Conservation (phyloP, 1,140 invertebrate genomes). For the Agrypnia vestita region DNA sequence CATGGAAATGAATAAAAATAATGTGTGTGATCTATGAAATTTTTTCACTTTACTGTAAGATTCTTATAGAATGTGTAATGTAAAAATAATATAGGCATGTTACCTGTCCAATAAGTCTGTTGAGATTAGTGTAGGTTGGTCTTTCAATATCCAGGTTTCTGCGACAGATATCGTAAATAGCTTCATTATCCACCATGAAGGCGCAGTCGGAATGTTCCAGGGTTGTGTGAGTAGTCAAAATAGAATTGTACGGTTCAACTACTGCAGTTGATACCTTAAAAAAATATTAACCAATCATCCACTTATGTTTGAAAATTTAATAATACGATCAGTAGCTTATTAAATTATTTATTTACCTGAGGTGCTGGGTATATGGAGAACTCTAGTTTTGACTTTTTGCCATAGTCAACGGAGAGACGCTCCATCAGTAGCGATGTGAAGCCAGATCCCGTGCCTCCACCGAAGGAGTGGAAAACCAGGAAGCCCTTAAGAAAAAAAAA, state of each 20-base stretch:
- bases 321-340: background rate
- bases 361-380: conserved; percentile 92
- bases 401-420: conserved; percentile 85
- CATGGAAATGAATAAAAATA: too few relatives aligned
- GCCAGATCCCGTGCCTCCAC: conserved; percentile 89
- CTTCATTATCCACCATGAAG: conserved; percentile 93
- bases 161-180: conserved; percentile 92
- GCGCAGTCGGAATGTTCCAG: conserved; percentile 87
- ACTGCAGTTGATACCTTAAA: conserved; percentile 83
- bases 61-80: too few relatives aligned
- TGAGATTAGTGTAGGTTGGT: conserved; percentile 86
- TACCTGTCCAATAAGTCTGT: conserved; percentile 87
- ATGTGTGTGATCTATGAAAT: too few relatives aligned
- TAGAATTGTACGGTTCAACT: conserved; percentile 90
- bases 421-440: conserved; percentile 89
- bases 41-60: too few relatives aligned
- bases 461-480: conserved; percentile 89
- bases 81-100: conserved; percentile 52
- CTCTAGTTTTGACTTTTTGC: conserved; percentile 88
- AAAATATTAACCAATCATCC: background rate
- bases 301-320: background rate
- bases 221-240: conserved; percentile 86
- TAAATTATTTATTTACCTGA: conserved; percentile 75
- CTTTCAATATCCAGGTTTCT: conserved; percentile 90
- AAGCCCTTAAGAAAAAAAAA: conserved; percentile 84